phyloP scores from a whole-genome alignment of 2,797 vertebrate species.

The Pagetopsis macropterus region DNA sequence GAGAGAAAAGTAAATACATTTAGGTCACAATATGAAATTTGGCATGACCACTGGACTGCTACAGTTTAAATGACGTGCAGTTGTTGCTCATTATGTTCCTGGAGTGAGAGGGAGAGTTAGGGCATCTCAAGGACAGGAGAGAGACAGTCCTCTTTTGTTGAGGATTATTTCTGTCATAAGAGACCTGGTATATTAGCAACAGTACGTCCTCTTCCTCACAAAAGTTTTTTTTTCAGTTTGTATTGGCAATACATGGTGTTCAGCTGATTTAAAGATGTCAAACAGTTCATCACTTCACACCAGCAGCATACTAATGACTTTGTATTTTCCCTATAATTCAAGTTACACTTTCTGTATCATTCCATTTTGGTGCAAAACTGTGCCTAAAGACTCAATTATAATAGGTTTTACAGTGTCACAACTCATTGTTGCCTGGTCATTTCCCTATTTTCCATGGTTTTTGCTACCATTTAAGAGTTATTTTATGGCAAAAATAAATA shows the following conservation, averaged over 20 bases:
- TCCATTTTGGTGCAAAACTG: neutral
- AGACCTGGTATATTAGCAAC: conserved; percentile 16
- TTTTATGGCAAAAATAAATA: neutral
- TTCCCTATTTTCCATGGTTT: neutral
- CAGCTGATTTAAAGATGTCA: neutral
- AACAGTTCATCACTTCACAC: neutral
- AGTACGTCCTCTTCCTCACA: neutral
- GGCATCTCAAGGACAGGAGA: conserved; percentile 31
- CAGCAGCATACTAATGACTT: neutral
- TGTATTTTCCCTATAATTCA: neutral
- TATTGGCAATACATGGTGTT: neutral
- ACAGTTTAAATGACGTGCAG: conserved; percentile 37
- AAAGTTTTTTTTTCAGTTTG: neutral
- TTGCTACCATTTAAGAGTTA: neutral
- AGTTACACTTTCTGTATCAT: neutral
- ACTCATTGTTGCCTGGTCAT: neutral
- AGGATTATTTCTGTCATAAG: conserved; percentile 38
- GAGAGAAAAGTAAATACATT: conserved; percentile 27
- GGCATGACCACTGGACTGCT: conserved; percentile 29
- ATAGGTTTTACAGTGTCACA: neutral
- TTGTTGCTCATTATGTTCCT: conserved; percentile 45
- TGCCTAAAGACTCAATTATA: neutral
- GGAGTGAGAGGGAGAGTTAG: conserved; percentile 16
- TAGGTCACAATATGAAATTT: conserved; percentile 28
- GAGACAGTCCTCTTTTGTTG: conserved; percentile 40